These are phyloP conservation scores for Etia nguti DNA, from an alignment of 2,113 vertebrate genomes.

Conservation along the genomic window DNA sequence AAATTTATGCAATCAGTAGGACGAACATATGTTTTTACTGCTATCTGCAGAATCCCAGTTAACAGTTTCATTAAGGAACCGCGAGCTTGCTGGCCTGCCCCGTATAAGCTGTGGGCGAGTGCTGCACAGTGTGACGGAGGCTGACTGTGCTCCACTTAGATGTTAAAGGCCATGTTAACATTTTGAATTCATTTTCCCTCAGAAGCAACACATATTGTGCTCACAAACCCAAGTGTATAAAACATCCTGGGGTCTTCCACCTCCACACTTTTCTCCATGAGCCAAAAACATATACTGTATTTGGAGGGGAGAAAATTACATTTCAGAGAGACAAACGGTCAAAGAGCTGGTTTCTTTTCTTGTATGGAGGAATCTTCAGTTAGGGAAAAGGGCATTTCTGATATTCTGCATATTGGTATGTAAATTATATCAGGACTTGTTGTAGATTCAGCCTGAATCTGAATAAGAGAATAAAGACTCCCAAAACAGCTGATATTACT, in stretches of 20 bases:
- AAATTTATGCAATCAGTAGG: not conserved
- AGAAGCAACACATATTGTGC: slow-evolving; percentile 2
- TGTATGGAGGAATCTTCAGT: not conserved
- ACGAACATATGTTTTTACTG: not conserved
- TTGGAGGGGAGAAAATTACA: not conserved
- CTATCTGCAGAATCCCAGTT: not conserved
- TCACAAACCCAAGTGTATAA: not conserved
- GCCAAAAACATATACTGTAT: not conserved
- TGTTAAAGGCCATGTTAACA: slow-evolving; percentile 51
- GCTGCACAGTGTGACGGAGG: slow-evolving; percentile 3
- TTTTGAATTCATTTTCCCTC: slow-evolving; percentile 36
- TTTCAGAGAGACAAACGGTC: not conserved
- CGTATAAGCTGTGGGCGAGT: not conserved
- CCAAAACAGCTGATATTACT: slow-evolving; percentile 45
- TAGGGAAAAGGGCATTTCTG: not conserved
- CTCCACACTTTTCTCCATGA: not conserved
- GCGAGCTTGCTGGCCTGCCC: not conserved
- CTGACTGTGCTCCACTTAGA: slow-evolving; percentile 28
- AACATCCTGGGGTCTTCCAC: slow-evolving; percentile 8
- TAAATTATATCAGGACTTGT: not conserved
- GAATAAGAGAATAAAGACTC: not conserved
- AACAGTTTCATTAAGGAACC: not conserved
- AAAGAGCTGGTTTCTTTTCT: not conserved
- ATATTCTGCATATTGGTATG: slow-evolving; percentile 3
- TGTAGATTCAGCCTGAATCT: not conserved